Base-by-base conservation (phyloP, 2,888 invertebrate species). In the Anthoptus insignis region DNA sequence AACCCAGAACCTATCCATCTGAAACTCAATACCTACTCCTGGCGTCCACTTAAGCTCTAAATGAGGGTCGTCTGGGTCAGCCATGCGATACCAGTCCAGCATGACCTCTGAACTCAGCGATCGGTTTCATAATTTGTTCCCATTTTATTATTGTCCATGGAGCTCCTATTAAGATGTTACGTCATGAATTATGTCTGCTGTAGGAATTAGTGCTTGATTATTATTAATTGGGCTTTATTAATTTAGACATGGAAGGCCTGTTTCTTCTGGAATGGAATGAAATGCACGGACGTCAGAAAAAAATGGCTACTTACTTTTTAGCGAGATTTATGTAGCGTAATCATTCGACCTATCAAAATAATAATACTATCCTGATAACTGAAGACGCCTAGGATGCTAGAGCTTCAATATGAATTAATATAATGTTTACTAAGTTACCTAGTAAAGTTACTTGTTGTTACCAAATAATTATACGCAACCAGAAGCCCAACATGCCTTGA, bases 41-140 rank as follows among this genome's bases (percentile, higher is more conserved):
- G 50, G 50, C 45, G 42, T 56, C 57, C 57, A 57, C 57, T 57
- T 57, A 45, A 45, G 45, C 57, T 45, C 42, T 57, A 42, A 57
- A 57, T 14, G 45, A 57, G 58, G 58, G 58, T 58, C 58, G 34
- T 11, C 3, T 19, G 24, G 57, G 57, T 57, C 57, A 27, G 11
- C 19, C 45, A 57, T 27, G 22, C 47, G 47, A 58, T 45, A 42
- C 19, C 9, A 11, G 42, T 19, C 57, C 39, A 39, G 39, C 24
- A 27, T 37, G 53, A 34, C 14, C 56, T 24, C 2, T 56, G 56
- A 14, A 6, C 56, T 27, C 32, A 32, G n/a, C n/a, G 47, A 58
- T 58, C 47, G 58, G 47, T 58, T 58, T 58, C 58, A 22, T 34
- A 47, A 58, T 47, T 58, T 22, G n/a, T 21, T 19, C 47, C 47